A percentile compares a stretch with the other conserved stretches of the same genome.
Evolutionary conservation across 2,888 invertebrate genomes (phyloP).

Genomic region (Machimus rusticus): DNA sequence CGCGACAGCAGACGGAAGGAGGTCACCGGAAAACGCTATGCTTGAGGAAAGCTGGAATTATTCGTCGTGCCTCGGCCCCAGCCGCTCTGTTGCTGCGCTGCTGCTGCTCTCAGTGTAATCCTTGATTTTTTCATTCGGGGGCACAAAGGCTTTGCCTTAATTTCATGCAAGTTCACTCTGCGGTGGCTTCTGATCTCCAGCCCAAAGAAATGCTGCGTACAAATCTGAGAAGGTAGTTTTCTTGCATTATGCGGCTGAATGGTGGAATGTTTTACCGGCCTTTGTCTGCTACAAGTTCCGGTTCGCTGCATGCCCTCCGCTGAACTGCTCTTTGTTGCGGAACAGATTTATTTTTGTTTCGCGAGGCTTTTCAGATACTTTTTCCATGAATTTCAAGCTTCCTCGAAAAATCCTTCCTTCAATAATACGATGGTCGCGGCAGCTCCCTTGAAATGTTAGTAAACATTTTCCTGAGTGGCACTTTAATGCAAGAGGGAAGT

Average conservation of each 20-base stretch:
- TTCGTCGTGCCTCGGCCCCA: neutral
- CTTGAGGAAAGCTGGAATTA: neutral
- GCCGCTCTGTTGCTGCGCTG: neutral
- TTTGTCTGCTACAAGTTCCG: conserved; percentile 25
- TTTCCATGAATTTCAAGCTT: neutral
- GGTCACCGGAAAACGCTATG: conserved; percentile 1
- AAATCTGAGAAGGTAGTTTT: neutral
- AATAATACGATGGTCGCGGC: neutral
- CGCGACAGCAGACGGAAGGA: neutral
- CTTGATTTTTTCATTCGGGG: neutral
- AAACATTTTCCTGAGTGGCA: neutral
- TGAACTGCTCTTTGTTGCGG: conserved; percentile 12
- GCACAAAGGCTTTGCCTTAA: neutral
- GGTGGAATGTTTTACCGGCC: conserved; percentile 17
- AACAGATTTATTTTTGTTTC: conserved; percentile 21
- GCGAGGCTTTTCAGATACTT: conserved; percentile 5
- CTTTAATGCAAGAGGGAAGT: neutral
- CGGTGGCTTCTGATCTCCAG: neutral
- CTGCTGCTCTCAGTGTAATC: conserved; percentile 12
- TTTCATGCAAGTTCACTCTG: conserved; percentile 7
- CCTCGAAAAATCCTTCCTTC: neutral
- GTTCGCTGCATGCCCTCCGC: conserved; percentile 25
- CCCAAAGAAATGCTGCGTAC: neutral
- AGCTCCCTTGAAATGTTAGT: neutral
- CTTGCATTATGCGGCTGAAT: neutral